phyloP scores from a whole-genome alignment of 1,140 invertebrate species.

The Drosophila funebris region DNA sequence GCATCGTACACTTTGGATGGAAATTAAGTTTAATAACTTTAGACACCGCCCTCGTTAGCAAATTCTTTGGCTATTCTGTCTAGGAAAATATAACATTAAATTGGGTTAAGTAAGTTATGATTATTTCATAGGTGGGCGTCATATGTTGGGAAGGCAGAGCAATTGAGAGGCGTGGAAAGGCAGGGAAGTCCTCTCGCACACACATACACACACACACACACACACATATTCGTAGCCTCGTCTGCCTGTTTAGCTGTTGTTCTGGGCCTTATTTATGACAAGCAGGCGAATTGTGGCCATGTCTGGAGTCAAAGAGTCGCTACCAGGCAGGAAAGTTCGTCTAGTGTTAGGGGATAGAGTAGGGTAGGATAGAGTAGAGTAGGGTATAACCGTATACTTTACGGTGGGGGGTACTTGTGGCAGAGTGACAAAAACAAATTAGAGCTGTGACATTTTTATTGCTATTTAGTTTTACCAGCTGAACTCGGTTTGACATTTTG shows the following conservation, averaged over 20 bases:
- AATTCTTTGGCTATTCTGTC: neutral
- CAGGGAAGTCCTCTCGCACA: constrained; percentile 11
- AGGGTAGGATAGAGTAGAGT: neutral
- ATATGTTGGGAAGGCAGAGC: neutral
- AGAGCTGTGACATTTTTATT: constrained; percentile 77
- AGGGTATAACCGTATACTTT: neutral
- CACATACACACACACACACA: constrained; percentile 9
- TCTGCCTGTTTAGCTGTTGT: constrained; percentile 11
- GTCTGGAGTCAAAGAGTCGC: neutral
- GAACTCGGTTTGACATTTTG: constrained; percentile 3
- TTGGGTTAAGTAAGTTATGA: constrained; percentile 75
- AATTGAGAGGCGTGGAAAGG: constrained; percentile 2
- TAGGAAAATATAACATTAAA: constrained; percentile 45
- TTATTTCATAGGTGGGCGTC: constrained; percentile 57
- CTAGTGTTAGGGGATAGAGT: neutral
- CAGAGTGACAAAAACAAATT: constrained; percentile 69
- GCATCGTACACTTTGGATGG: too few relatives aligned
- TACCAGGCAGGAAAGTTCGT: neutral
- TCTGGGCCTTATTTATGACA: constrained; percentile 38
- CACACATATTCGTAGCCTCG: neutral
- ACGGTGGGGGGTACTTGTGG: constrained; percentile 21
- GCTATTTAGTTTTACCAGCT: constrained; percentile 51
- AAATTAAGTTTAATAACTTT: neutral
- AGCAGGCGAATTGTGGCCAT: constrained; percentile 23
- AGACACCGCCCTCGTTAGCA: constrained; percentile 1